These are phyloP conservation scores for Thunnus thynnus DNA, from an alignment of 2,113 vertebrate genomes.

Conservation along the genomic window DNA sequence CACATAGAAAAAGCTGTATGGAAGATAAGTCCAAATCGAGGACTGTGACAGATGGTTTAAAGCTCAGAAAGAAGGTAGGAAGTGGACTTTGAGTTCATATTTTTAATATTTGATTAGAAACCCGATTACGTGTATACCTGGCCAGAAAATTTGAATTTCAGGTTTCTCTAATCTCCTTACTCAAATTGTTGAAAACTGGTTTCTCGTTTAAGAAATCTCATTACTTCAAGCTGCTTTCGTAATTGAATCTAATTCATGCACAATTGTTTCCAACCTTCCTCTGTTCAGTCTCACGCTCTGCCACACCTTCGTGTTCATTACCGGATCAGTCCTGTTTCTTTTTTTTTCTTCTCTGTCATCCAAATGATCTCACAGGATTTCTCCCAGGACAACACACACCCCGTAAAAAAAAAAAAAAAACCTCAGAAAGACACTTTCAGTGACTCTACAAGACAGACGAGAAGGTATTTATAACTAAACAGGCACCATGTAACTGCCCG, in stretches of 20 bases:
- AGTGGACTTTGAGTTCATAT: too few species aligned
- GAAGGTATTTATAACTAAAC: slow-evolving; percentile 66
- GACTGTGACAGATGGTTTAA: not conserved
- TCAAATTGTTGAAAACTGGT: too few species aligned
- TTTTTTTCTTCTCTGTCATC: not conserved
- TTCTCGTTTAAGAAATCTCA: too few species aligned
- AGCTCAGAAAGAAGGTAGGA: not conserved
- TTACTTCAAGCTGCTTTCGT: too few species aligned
- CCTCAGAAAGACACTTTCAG: slow-evolving; percentile 29
- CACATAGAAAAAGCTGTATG: not conserved
- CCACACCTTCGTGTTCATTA: not conserved
- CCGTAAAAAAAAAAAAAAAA: slow-evolving; percentile 4
- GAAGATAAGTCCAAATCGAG: not conserved
- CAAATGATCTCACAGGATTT: not conserved
- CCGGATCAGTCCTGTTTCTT: not conserved
- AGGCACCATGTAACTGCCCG: slow-evolving; percentile 37
- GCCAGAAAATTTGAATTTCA: too few species aligned
- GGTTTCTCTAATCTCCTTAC: too few species aligned
- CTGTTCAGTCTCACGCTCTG: not conserved
- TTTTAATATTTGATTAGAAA: too few species aligned
- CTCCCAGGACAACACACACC: slow-evolving; percentile 10
- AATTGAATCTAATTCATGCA: not conserved
- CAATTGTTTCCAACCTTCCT: slow-evolving; percentile 1
- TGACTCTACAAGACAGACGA: slow-evolving; percentile 35
- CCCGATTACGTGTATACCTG: too few species aligned